Percentiles rank a stretch among this genome's conserved stretches.
These are phyloP conservation scores for Protonibea diacanthus DNA, from an alignment of 2,797 vertebrate species.

Conservation along the genomic window DNA sequence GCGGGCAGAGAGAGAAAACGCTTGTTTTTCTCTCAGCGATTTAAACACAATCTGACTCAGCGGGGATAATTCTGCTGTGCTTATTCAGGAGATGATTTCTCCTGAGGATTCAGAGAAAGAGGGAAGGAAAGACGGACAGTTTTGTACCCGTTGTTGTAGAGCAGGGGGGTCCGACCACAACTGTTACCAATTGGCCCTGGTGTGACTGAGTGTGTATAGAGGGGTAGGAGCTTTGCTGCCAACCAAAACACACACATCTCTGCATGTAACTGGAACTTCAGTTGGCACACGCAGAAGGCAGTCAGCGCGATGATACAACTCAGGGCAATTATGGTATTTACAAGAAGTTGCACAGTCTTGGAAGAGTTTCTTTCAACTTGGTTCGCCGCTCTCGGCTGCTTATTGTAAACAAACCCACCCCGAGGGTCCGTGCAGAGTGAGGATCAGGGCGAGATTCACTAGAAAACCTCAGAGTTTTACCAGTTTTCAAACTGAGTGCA, in stretches of 20 bases:
- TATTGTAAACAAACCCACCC: constrained; percentile 75
- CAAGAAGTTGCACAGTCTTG: constrained; percentile 78
- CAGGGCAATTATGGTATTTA: constrained; percentile 87
- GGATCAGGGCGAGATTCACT: constrained; percentile 58
- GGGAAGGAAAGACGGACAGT: constrained; percentile 31
- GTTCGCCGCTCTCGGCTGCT: constrained; percentile 40
- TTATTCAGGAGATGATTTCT: constrained; percentile 92
- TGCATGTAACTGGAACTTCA: constrained; percentile 86
- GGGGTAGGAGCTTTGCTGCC: constrained; percentile 81
- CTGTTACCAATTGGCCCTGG: constrained; percentile 88
- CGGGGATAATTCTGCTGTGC: constrained; percentile 89
- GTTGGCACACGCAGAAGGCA: constrained; percentile 85
- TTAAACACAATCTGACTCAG: constrained; percentile 85
- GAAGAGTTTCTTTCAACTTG: constrained; percentile 68
- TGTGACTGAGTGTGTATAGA: constrained; percentile 76
- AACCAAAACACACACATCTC: constrained; percentile 90
- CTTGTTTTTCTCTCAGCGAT: constrained; percentile 82
- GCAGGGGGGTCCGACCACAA: constrained; percentile 66
- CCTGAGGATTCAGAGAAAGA: constrained; percentile 77
- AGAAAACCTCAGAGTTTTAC: constrained; percentile 57
- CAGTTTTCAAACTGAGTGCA: constrained; percentile 62
- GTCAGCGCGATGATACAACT: constrained; percentile 87
- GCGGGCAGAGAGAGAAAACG: constrained; percentile 74
- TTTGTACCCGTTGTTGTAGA: constrained; percentile 49
- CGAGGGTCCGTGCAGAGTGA: constrained; percentile 44